These are phyloP conservation scores for Chrysocyon brachyurus DNA, from an alignment of 2,797 vertebrate species.

Conservation along the genomic window DNA sequence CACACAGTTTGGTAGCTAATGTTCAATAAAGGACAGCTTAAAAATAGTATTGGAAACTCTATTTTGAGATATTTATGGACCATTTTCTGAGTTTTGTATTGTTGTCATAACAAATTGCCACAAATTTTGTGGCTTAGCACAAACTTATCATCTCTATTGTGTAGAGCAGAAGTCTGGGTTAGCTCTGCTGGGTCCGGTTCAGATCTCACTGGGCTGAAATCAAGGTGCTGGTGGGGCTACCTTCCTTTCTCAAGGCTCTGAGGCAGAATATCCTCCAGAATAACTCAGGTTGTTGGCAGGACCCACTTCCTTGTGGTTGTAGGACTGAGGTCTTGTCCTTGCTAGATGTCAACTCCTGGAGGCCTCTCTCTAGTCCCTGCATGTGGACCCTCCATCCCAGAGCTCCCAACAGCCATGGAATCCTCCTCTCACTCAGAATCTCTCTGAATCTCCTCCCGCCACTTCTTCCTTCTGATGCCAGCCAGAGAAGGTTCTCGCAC, in stretches of 20 bases:
- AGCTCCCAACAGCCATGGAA: rapidly evolving
- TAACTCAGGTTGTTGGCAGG: neutral
- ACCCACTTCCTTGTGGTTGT: too few relatives aligned
- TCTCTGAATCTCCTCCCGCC: neutral
- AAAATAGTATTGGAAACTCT: neutral
- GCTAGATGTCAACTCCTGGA: neutral
- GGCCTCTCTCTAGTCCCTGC: too few relatives aligned
- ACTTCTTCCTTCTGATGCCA: neutral
- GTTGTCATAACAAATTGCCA: neutral
- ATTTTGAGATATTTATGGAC: neutral
- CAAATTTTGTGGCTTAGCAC: neutral
- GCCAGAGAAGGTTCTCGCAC: neutral
- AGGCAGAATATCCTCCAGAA: too few relatives aligned
- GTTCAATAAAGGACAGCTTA: neutral
- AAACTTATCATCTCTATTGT: neutral
- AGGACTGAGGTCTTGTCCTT: neutral
- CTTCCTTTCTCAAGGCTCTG: neutral
- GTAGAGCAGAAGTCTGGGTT: neutral
- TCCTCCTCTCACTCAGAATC: too few relatives aligned
- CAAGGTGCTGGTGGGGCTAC: too few relatives aligned
- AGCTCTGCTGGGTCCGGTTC: neutral
- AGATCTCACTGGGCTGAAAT: neutral
- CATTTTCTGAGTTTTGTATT: neutral
- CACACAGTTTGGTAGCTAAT: neutral
- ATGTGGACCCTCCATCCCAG: rapidly evolving